Percentiles rank a stretch among this genome's conserved stretches.
Conservation (phyloP, 2,797 vertebrate genomes). For the Mallotus villosus region DNA sequence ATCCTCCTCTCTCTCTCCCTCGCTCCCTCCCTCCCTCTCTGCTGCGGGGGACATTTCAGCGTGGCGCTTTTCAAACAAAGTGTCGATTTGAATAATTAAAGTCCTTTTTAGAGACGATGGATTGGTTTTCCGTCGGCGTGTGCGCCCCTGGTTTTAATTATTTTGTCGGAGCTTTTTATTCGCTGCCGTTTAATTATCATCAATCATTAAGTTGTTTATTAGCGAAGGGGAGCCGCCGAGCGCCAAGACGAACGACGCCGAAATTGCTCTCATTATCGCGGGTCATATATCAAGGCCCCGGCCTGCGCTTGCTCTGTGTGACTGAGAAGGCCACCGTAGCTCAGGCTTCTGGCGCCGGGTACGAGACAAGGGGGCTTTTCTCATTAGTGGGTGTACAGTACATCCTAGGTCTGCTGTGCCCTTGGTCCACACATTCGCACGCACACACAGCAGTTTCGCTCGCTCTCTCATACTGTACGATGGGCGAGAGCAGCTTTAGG, state of each 20-base stretch:
- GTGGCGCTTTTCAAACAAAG: constrained; percentile 52
- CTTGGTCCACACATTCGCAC: not conserved
- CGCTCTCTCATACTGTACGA: not conserved
- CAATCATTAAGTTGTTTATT: constrained; percentile 76
- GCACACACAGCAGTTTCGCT: not conserved
- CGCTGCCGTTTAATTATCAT: constrained; percentile 73
- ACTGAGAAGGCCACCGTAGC: constrained; percentile 41
- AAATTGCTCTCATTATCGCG: constrained; percentile 72
- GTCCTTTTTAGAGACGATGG: constrained; percentile 47
- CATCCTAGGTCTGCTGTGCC: not conserved
- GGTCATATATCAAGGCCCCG: constrained; percentile 65
- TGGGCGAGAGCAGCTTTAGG: not conserved
- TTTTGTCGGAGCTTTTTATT: constrained; percentile 65
- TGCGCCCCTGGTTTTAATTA: constrained; percentile 68
- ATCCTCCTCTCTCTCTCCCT: constrained; percentile 32
- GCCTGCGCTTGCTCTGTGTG: constrained; percentile 49
- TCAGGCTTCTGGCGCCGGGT: constrained; percentile 34
- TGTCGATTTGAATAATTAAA: constrained; percentile 57
- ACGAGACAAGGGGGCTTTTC: constrained; percentile 19
- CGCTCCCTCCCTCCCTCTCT: constrained; percentile 18
- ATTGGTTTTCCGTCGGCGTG: constrained; percentile 40
- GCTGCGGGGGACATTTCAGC: constrained; percentile 49
- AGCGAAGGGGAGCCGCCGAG: constrained; percentile 53
- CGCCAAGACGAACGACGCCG: constrained; percentile 62
- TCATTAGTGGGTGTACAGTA: not conserved